Base-by-base conservation (phyloP, 23 tunicate species). In the Styela plicata region DNA sequence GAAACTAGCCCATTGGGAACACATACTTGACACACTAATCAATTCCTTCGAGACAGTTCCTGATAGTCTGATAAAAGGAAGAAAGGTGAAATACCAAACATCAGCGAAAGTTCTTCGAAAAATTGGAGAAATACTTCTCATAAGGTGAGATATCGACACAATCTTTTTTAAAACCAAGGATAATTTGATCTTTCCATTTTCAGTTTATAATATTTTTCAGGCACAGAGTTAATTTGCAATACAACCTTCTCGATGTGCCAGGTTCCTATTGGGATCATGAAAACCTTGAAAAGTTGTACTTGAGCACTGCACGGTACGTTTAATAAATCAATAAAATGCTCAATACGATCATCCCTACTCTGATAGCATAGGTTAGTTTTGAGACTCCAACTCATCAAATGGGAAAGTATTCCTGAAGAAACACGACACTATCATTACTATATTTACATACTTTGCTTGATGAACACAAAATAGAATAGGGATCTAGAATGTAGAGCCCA, bases 241-340 rank as follows among this genome's bases (percentile, higher is more conserved):
- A 91, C 85, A 86, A 83, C 63, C 36, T 83, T 52, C 64, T 83
- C 2, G 90, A 86, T 25, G 80, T 86, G 2, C 97, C 97, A n/a
- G 97, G 86, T 83, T 85, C 79, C 7, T 91, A 86, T 73, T 91
- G 97, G 97, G 97, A 91, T 76, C 63, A 75, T 19, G 97, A 91
- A 79, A 82, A 86, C 2, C 79, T 91, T 74, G 97, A 91, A 78
- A 69, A 78, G 26, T 33, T 91, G 2, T 91, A 76, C 64, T 23
- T 70, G 33, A 32, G 70, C 37, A 86, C 97, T 3, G 53, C 97
- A 34, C 79, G 85, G 97, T 91, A 66, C 3, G 85, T 35, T 25
- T n/a, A n/a, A n/a, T n/a, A n/a, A n/a, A n/a, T n/a, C n/a, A n/a
- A n/a, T n/a, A n/a, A n/a, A n/a, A n/a, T n/a, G n/a, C n/a, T n/a